These are phyloP conservation scores for Prionace glauca DNA, from an alignment of 2,797 vertebrate genomes.

Conservation along the genomic window DNA sequence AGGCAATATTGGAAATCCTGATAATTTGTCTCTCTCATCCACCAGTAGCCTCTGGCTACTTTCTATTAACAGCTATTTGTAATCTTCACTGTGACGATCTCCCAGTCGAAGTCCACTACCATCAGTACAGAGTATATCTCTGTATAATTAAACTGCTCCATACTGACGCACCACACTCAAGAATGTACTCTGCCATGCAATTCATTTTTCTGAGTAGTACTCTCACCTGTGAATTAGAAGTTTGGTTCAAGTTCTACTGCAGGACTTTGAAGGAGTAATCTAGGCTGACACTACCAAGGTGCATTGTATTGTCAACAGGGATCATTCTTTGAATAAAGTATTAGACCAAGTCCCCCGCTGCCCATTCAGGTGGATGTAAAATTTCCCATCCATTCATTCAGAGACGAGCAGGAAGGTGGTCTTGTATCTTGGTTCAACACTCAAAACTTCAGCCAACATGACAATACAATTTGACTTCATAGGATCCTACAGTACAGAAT, in stretches of 20 bases:
- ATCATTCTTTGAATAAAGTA: neutral
- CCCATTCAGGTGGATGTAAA: neutral
- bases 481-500: too few species aligned
- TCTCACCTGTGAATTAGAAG: neutral
- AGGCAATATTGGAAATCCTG: too few species aligned
- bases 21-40: neutral
- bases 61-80: neutral
- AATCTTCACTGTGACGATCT: neutral
- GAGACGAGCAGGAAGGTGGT: neutral
- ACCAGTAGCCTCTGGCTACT: neutral
- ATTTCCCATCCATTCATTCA: neutral
- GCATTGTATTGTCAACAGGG: neutral
- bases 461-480: neutral
- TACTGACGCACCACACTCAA: neutral
- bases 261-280: neutral
- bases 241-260: neutral
- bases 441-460: neutral
- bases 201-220: neutral
- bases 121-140: neutral
- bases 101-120: neutral
- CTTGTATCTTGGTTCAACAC: neutral
- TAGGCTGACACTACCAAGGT: neutral
- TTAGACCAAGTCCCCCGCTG: too few species aligned
- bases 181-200: neutral
- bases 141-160: neutral